phyloP scores from a whole-genome alignment of 1,140 invertebrate species.

The Bombus sylvicola region DNA sequence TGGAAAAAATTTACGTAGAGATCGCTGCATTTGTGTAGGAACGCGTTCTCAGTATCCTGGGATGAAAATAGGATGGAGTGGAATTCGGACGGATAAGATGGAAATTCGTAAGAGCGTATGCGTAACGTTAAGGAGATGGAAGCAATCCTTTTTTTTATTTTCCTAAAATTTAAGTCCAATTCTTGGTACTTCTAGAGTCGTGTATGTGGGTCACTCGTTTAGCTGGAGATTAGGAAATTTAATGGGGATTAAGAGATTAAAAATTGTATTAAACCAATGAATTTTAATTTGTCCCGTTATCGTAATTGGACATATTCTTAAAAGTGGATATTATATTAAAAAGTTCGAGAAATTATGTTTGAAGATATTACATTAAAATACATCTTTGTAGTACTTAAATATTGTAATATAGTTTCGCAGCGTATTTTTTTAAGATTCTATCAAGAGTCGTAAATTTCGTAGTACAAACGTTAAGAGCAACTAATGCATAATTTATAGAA shows the following conservation, averaged over 20 bases:
- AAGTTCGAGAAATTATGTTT: not conserved
- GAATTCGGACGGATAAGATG: not conserved
- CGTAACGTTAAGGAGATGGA: not conserved
- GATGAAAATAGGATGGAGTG: not conserved
- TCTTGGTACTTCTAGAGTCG: not conserved
- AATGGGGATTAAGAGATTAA: not conserved
- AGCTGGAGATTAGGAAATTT: not conserved
- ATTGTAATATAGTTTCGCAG: too few species aligned
- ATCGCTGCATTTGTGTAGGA: not conserved
- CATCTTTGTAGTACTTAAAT: too few species aligned
- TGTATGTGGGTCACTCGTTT: not conserved
- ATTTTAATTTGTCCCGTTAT: not conserved
- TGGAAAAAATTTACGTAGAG: not conserved
- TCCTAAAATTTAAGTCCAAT: not conserved
- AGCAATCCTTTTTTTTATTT: not conserved
- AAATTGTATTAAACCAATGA: not conserved
- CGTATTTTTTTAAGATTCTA: not conserved
- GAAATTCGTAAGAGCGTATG: not conserved
- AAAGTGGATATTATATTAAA: not conserved
- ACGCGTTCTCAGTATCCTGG: not conserved
- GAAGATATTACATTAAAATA: too few species aligned
- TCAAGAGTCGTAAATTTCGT: not conserved
- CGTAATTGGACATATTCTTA: not conserved
- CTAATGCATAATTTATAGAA: not conserved
- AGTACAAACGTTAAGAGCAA: not conserved